A percentile compares a stretch with the other conserved stretches of the same genome.
Conservation (phyloP, 1,140 invertebrate species). For the Heterodera carotae region DNA sequence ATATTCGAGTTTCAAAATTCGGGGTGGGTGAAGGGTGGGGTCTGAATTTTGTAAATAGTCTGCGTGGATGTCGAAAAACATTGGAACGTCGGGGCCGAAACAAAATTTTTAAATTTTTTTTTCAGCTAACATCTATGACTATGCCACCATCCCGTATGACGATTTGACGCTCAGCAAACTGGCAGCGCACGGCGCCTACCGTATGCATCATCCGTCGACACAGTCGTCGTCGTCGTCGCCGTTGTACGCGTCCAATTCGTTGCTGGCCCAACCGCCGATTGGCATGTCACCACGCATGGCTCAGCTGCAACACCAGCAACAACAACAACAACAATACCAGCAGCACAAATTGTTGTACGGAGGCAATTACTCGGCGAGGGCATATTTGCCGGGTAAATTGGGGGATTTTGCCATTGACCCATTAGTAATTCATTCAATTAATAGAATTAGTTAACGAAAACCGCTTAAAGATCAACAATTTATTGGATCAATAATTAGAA, state of each 20-base stretch:
- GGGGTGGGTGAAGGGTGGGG: no score
- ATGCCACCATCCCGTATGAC: slow-evolving; percentile 26
- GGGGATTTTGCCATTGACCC: no score
- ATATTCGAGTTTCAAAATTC: no score
- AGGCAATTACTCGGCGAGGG: not conserved
- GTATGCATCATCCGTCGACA: slow-evolving; percentile 9
- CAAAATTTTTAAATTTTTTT: not conserved
- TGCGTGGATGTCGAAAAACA: no score
- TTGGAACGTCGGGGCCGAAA: no score
- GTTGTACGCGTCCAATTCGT: not conserved
- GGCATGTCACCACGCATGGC: not conserved
- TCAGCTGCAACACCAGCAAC: no score
- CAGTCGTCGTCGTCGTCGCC: not conserved
- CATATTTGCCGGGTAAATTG: slow-evolving; percentile 1
- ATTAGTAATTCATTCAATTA: no score
- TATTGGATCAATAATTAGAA: no score
- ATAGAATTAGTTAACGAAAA: no score
- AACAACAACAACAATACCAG: not conserved
- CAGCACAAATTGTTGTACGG: slow-evolving; percentile 9
- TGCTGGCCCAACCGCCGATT: not conserved
- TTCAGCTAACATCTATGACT: not conserved
- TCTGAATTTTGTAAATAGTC: no score
- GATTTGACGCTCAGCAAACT: not conserved
- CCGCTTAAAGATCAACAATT: no score
- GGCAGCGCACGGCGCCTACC: not conserved